Evolutionary conservation across 2,888 invertebrate species (phyloP).

Genomic region (Epinotia brunnichana): DNA sequence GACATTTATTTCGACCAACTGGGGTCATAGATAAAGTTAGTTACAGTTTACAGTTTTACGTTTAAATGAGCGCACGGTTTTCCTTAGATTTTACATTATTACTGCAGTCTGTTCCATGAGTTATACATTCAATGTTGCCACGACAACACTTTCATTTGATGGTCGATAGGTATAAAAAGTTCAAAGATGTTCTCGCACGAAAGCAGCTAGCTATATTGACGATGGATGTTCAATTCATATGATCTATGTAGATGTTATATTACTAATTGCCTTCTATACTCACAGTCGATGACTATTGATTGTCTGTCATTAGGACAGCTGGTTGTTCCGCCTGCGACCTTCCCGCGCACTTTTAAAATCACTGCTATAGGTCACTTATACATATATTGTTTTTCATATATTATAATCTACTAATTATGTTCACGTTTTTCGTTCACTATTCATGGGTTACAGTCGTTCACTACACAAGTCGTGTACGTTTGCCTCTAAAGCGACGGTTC

Average conservation of each 20-base stretch:
- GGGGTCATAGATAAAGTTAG: too few relatives aligned
- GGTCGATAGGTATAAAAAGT: not conserved
- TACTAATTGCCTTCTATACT: not conserved
- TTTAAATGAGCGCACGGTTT: too few relatives aligned
- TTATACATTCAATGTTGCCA: not conserved
- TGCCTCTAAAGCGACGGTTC: not conserved
- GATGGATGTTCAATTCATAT: conserved; percentile 5
- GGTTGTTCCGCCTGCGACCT: not conserved
- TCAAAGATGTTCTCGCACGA: not conserved
- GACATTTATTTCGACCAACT: too few relatives aligned
- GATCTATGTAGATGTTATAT: conserved; percentile 5
- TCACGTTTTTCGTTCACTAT: not conserved
- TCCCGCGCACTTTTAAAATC: not conserved
- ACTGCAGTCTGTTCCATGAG: not conserved
- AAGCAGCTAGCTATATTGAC: not conserved
- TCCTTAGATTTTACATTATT: too few relatives aligned
- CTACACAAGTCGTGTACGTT: not conserved
- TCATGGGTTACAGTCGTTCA: not conserved
- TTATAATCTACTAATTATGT: not conserved
- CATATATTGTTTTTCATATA: not conserved
- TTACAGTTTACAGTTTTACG: too few relatives aligned
- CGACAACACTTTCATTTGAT: not conserved
- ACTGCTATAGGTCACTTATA: not conserved
- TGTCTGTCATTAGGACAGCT: not conserved
- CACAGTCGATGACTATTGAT: conserved; percentile 7